Conservation (phyloP, 2,797 vertebrate genomes). For the Acanthis flammea region DNA sequence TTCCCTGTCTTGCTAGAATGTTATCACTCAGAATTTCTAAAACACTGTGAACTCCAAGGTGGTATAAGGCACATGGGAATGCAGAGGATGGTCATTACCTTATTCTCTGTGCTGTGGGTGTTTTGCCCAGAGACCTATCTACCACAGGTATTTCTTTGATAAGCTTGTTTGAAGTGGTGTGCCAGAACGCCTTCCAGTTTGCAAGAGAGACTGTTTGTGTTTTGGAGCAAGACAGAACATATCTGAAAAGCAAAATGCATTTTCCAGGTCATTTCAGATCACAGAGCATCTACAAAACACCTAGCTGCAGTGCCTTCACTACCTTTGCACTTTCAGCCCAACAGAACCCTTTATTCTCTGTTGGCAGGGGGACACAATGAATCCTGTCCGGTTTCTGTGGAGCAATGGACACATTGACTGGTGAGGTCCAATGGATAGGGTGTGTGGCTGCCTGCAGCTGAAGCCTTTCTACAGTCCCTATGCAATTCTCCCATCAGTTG, state of each 20-base stretch:
- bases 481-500: not conserved
- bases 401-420: not conserved
- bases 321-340: not conserved
- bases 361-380: not conserved
- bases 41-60: not conserved
- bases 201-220: not conserved
- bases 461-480: not conserved
- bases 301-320: not conserved
- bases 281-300: not conserved
- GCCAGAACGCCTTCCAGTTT: not conserved
- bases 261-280: constrained; percentile 33
- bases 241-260: constrained; percentile 21
- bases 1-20: not conserved
- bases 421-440: not conserved
- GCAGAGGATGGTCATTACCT: constrained; percentile 4
- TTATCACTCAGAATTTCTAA: not conserved
- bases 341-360: not conserved
- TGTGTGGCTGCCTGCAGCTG: not conserved
- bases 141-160: constrained; percentile 52
- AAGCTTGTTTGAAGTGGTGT: constrained; percentile 42
- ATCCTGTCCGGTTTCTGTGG: not conserved
- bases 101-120: not conserved
- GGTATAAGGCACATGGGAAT: not conserved
- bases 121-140: constrained; percentile 3
- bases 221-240: constrained; percentile 27